phyloP scores from a whole-genome alignment of 2,888 invertebrate species.

The Eutolmus rufibarbis region DNA sequence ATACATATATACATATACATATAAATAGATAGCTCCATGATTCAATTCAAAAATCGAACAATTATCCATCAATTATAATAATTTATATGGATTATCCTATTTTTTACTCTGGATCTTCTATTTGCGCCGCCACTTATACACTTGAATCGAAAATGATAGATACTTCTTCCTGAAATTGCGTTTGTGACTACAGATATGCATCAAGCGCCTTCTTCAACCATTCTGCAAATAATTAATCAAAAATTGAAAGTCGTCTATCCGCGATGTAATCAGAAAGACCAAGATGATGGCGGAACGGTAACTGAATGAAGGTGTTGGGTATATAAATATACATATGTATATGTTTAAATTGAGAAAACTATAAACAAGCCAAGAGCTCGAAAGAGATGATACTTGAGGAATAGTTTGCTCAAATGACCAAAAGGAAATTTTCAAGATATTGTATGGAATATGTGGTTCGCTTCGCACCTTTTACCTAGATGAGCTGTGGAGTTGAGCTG shows the following conservation, averaged over 20 bases:
- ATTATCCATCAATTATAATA: neutral
- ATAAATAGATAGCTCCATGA: neutral
- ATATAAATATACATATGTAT: neutral
- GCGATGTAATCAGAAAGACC: neutral
- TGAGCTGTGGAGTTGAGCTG: neutral
- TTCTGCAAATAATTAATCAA: constrained; percentile 11
- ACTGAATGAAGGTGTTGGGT: neutral
- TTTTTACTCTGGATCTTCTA: neutral
- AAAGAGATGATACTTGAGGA: neutral
- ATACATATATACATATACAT: no score
- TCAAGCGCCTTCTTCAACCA: neutral
- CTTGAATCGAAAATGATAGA: neutral
- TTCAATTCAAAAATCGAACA: neutral
- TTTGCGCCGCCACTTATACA: neutral
- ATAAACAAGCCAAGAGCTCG: neutral
- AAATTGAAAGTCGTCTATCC: neutral
- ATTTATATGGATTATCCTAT: neutral
- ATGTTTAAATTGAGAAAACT: neutral
- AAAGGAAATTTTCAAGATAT: neutral
- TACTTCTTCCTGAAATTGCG: neutral
- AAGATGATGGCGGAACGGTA: neutral
- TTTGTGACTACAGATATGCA: neutral
- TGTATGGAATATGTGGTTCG: neutral
- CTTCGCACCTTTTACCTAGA: neutral
- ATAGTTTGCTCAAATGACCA: neutral